Evolutionary conservation across 2,797 vertebrate genomes (phyloP).

Genomic region (Acipenser ruthenus): DNA sequence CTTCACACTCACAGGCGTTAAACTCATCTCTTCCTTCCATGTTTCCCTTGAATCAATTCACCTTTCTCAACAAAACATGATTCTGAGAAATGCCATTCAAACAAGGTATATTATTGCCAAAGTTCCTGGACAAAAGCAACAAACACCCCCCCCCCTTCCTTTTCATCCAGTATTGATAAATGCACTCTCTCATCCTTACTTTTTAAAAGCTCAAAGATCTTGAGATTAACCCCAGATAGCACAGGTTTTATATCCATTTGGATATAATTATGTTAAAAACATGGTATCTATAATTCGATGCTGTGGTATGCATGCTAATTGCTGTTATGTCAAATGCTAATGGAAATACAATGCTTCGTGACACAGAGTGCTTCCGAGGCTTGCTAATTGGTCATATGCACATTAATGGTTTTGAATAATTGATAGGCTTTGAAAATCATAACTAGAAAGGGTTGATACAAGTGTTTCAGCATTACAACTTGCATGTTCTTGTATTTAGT

Average conservation of each 20-base stretch:
- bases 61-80: neutral
- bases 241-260: conserved; percentile 10
- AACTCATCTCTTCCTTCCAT: too few relatives aligned
- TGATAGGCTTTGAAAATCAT: conserved; percentile 50
- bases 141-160: neutral
- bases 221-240: neutral
- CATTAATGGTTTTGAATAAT: conserved; percentile 56
- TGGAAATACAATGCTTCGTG: conserved; percentile 10
- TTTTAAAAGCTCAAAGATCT: conserved; percentile 14
- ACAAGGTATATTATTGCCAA: neutral
- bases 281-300: conserved; percentile 57
- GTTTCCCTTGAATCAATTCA: too few relatives aligned
- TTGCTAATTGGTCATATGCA: conserved; percentile 18
- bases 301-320: conserved; percentile 31
- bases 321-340: conserved; percentile 15
- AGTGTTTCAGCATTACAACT: too few relatives aligned
- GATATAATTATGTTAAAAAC: conserved; percentile 15
- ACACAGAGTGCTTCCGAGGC: conserved; percentile 19
- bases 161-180: conserved; percentile 12
- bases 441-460: conserved; percentile 15
- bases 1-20: too few relatives aligned
- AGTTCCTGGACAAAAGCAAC: conserved; percentile 14
- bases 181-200: conserved; percentile 10
- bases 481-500: neutral
- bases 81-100: neutral